Conservation (phyloP, 2,113 vertebrate genomes). For the Paraplagusia blochii region DNA sequence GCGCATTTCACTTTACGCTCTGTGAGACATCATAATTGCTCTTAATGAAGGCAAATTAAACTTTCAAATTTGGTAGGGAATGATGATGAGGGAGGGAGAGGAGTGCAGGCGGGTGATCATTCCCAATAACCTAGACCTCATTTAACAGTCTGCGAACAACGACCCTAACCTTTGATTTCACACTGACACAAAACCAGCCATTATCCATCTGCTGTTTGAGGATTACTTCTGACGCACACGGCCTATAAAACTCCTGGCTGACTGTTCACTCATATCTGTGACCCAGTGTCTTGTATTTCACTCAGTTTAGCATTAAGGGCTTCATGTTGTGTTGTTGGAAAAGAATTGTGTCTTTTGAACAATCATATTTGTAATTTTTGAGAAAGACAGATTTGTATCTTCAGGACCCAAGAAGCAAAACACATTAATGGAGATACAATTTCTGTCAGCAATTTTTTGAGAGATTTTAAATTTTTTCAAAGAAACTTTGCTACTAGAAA, state of each 20-base stretch:
- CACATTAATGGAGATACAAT: too few species aligned
- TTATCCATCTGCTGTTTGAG: conserved; percentile 79
- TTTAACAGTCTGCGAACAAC: conserved; percentile 77
- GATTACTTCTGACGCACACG: conserved; percentile 54
- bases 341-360: too few species aligned
- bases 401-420: too few species aligned
- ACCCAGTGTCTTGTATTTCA: too few species aligned
- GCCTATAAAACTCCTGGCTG: conserved; percentile 59
- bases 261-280: conserved; percentile 30
- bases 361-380: too few species aligned
- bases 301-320: too few species aligned
- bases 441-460: too few species aligned
- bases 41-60: conserved; percentile 80
- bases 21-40: conserved; percentile 75
- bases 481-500: too few species aligned
- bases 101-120: conserved; percentile 66
- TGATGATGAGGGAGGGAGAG: conserved; percentile 52
- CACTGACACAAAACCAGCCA: conserved; percentile 75
- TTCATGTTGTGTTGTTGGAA: too few species aligned
- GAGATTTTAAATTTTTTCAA: too few species aligned
- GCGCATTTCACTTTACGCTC: conserved; percentile 71
- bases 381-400: too few species aligned
- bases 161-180: conserved; percentile 74
- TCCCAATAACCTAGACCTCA: conserved; percentile 75
- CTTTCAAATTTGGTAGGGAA: conserved; percentile 72